Conservation (phyloP, 2,888 invertebrate genomes). For the Xestia c-nigrum region DNA sequence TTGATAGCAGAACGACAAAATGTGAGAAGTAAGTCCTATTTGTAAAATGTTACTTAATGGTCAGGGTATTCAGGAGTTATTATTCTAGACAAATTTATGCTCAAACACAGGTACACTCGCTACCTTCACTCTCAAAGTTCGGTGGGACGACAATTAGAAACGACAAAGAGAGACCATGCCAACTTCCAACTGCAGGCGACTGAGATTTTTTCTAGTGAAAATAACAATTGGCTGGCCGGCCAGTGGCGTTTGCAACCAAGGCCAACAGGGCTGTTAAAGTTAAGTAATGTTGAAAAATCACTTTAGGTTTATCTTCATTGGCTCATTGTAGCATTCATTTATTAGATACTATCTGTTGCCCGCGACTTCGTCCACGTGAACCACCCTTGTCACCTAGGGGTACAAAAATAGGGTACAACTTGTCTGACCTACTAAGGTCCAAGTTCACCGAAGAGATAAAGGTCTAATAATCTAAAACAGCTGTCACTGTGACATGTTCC, state of each 20-base stretch:
- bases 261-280: background rate
- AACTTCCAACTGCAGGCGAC: background rate
- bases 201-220: background rate
- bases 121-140: background rate
- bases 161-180: background rate
- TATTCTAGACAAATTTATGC: background rate
- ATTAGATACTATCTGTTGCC: no score
- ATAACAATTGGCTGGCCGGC: background rate
- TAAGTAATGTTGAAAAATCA: background rate
- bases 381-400: no score
- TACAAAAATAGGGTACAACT: no score
- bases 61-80: background rate
- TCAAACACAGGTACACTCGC: background rate
- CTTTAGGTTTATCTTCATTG: background rate
- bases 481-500: no score
- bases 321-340: background rate
- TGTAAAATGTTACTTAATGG: background rate
- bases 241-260: background rate
- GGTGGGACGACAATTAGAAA: background rate
- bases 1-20: background rate
- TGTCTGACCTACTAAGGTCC: no score
- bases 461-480: no score
- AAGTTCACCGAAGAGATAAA: no score
- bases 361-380: no score
- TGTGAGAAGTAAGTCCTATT: background rate